Evolutionary conservation across 2,797 vertebrate species (phyloP).

Genomic region (Lacerta agilis): DNA sequence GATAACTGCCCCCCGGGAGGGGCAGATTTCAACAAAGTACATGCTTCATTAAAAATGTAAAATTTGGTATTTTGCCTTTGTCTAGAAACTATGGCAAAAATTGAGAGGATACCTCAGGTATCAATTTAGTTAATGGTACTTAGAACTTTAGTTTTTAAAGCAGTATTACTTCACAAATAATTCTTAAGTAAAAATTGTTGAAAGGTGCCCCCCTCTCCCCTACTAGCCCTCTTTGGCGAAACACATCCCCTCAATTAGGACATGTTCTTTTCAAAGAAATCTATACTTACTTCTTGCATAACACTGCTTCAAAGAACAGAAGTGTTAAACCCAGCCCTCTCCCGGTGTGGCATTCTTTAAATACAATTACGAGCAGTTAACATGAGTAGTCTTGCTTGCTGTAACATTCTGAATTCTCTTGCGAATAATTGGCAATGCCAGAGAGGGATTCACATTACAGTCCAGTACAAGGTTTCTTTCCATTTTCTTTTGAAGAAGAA

Average conservation of each 20-base stretch:
- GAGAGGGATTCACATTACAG: not conserved
- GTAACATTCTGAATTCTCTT: not conserved
- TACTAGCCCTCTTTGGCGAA: not conserved
- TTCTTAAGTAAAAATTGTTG: no score
- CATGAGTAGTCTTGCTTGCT: not conserved
- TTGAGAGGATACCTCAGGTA: no score
- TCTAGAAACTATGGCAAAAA: no score
- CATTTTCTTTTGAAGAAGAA: slow-evolving; percentile 27
- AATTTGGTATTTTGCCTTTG: no score
- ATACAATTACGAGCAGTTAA: slow-evolving; percentile 6
- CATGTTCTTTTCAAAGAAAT: not conserved
- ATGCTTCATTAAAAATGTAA: no score
- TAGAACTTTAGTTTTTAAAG: no score
- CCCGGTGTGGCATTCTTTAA: not conserved
- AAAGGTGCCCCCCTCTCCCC: no score
- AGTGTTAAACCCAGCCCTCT: not conserved
- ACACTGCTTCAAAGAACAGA: not conserved
- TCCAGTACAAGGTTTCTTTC: not conserved
- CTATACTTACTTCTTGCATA: not conserved
- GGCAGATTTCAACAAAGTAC: no score
- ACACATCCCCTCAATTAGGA: not conserved
- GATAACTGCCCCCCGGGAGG: no score
- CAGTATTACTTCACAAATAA: no score
- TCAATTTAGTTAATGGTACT: no score
- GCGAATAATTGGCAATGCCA: not conserved